A percentile compares a stretch with the other conserved stretches of the same genome.
Conservation (phyloP, 2,113 vertebrate genomes). For the Maccullochella peelii region DNA sequence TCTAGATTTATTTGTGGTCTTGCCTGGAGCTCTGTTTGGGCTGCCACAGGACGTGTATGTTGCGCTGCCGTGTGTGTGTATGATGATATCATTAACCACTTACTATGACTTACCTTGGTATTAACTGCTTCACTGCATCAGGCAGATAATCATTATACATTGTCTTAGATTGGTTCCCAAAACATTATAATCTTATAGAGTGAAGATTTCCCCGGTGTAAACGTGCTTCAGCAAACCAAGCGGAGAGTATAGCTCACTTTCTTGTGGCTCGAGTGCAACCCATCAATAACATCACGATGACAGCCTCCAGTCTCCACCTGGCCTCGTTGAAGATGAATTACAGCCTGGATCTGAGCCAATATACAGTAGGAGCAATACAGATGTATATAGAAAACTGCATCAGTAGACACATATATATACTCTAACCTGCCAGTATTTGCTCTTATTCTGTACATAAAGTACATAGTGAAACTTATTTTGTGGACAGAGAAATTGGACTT, state of each 20-base stretch:
- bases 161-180: neutral
- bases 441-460: neutral
- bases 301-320: constrained; percentile 64
- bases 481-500: neutral
- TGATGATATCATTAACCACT: constrained; percentile 16
- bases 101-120: neutral
- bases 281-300: constrained; percentile 68
- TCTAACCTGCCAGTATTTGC: neutral
- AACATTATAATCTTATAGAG: neutral
- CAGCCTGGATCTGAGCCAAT: constrained; percentile 40
- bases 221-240: neutral
- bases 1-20: constrained; percentile 71
- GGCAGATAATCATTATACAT: constrained; percentile 15
- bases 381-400: constrained; percentile 4
- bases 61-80: constrained; percentile 19
- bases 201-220: neutral
- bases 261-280: constrained; percentile 22
- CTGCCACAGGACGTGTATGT: constrained; percentile 23
- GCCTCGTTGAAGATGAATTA: constrained; percentile 64
- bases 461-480: neutral
- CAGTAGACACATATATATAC: neutral
- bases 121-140: constrained; percentile 19
- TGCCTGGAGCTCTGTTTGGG: constrained; percentile 51
- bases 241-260: constrained; percentile 1
- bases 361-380: constrained; percentile 2